Evolutionary conservation across 1,140 invertebrate species (phyloP).

Genomic region (Cataglyphis hispanica): DNA sequence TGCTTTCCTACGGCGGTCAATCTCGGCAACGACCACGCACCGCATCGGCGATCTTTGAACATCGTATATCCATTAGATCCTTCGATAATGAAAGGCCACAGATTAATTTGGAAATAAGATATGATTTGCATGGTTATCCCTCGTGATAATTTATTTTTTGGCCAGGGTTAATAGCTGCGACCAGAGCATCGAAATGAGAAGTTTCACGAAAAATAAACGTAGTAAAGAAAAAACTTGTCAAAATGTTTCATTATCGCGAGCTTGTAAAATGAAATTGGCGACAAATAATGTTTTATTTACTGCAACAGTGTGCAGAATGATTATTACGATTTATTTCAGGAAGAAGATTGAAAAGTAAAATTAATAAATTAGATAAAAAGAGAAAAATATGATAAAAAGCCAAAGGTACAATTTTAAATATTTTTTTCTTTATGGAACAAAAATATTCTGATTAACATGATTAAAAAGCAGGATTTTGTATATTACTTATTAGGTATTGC

Average conservation of each 20-base stretch:
- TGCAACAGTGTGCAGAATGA: neutral
- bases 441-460: neutral
- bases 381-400: neutral
- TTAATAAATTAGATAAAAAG: slow-evolving; percentile 1
- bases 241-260: slow-evolving; percentile 37
- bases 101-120: slow-evolving; percentile 70
- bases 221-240: neutral
- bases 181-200: neutral
- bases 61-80: slow-evolving; percentile 74
- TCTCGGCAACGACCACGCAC: slow-evolving; percentile 58
- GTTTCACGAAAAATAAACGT: slow-evolving; percentile 32
- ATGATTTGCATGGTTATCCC: slow-evolving; percentile 38
- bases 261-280: slow-evolving; percentile 32
- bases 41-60: slow-evolving; percentile 64
- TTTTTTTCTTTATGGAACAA: neutral
- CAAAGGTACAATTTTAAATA: neutral
- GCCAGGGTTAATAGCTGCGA: neutral
- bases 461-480: neutral
- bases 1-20: slow-evolving; percentile 67
- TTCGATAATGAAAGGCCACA: slow-evolving; percentile 62
- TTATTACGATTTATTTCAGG: slow-evolving; percentile 16
- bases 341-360: neutral
- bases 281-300: slow-evolving; percentile 22
- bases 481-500: neutral
- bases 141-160: slow-evolving; percentile 34